These are phyloP conservation scores for Paraplagusia blochii DNA, from an alignment of 2,113 vertebrate genomes.

Conservation along the genomic window DNA sequence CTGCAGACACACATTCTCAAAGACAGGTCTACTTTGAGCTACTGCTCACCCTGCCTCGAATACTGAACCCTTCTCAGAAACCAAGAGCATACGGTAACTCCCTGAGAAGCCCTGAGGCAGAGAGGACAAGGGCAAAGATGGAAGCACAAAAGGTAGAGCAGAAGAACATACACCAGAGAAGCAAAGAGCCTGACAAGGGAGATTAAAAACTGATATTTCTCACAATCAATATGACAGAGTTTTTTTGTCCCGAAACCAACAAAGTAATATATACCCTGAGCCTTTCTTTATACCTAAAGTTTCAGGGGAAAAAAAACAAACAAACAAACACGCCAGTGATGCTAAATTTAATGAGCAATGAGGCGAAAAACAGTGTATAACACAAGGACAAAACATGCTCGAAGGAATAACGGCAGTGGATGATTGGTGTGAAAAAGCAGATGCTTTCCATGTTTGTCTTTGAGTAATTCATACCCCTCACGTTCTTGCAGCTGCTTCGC, in stretches of 20 bases:
- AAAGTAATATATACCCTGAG: too few species aligned
- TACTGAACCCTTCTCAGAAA: constrained; percentile 47
- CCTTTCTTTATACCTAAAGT: too few species aligned
- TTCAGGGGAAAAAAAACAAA: constrained; percentile 18
- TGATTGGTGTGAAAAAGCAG: constrained; percentile 45
- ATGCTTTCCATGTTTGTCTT: constrained; percentile 46
- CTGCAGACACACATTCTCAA: constrained; percentile 35
- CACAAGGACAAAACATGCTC: constrained; percentile 7
- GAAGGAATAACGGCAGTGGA: constrained; percentile 23
- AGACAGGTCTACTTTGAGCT: constrained; percentile 56
- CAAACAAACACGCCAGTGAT: not conserved
- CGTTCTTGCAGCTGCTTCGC: constrained; percentile 54
- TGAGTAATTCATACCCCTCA: constrained; percentile 39
- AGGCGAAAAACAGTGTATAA: constrained; percentile 9
- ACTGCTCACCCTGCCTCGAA: constrained; percentile 37
- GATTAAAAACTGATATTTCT: too few species aligned
- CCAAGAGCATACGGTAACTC: constrained; percentile 32
- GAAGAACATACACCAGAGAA: too few species aligned
- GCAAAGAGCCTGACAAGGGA: too few species aligned
- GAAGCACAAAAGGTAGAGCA: too few species aligned
- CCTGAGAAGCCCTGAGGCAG: constrained; percentile 38
- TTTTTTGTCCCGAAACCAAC: too few species aligned
- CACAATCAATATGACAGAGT: too few species aligned
- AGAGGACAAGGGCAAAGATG: constrained; percentile 49
- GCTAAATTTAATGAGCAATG: not conserved